Conservation (phyloP, 2,113 vertebrate species). For the Picathartes gymnocephalus region DNA sequence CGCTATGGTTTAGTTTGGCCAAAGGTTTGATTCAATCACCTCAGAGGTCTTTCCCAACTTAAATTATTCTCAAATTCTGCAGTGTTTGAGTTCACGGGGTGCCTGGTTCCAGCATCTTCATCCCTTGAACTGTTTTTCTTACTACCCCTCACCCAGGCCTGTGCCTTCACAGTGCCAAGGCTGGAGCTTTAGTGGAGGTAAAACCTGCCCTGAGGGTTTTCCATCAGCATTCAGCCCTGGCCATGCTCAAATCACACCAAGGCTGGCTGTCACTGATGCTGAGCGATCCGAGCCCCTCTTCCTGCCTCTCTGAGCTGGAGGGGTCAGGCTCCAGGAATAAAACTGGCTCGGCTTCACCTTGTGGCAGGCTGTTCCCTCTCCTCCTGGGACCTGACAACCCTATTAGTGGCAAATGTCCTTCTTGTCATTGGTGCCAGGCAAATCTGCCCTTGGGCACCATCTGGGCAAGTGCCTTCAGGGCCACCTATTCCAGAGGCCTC, state of each 20-base stretch:
- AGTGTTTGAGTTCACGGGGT: rapidly evolving
- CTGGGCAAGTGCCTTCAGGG: background rate
- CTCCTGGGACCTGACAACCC: background rate
- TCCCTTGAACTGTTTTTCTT: background rate
- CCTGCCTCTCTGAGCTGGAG: background rate
- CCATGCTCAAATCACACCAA: background rate
- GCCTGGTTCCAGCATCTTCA: background rate
- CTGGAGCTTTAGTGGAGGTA: background rate
- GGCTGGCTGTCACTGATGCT: background rate
- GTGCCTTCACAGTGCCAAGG: background rate
- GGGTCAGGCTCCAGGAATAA: background rate
- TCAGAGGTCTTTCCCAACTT: background rate
- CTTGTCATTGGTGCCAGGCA: background rate
- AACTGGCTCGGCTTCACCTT: background rate
- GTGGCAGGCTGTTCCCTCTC: background rate
- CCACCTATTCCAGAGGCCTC: background rate
- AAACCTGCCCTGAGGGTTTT: background rate
- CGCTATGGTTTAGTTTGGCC: background rate
- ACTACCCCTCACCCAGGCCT: rapidly evolving
- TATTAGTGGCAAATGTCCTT: background rate
- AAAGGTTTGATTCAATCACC: background rate
- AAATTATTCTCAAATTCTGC: background rate
- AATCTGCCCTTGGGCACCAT: background rate
- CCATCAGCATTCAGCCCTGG: background rate
- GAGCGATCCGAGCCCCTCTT: rapidly evolving